Evolutionary conservation across 2,113 vertebrate genomes (phyloP), one percentile per base, ranked within the genome.

Genomic region (Etheostoma spectabile): DNA sequence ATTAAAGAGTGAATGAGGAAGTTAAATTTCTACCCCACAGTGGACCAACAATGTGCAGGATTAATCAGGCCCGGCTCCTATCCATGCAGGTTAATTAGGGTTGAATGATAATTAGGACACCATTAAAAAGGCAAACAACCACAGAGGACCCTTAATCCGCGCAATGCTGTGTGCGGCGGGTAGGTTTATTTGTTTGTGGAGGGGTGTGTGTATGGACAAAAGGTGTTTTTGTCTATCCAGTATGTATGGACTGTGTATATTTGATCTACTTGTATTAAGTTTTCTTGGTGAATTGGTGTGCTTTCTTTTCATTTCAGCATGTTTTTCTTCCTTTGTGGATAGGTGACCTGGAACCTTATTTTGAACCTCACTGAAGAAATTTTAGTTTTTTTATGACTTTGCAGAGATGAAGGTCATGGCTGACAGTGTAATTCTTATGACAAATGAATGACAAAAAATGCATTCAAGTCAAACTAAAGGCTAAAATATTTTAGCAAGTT

Each of bases 41-140:
- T 76, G 83, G 88, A 79, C 88, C 91, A 74, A 90, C 88, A 92
- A 86, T 90, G 86, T 83, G 76, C 83, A 74, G 88, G 81, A 90
- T 90, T 93, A 93, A 93, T 93, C 87, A 87, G 84, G 85, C 84
- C 80, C 53, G 65, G 86, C 80, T 89, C 85, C 89, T 90, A 91
- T 93, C 90, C 87, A 72, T 42, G 85, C 86, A 92, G 90, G 93
- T 94, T 94, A 94, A 95, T 95, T 93, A 94, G 92, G 94, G 94
- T 94, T 94, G 93, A 94, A 93, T 93, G 91, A 92, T 94, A 94
- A 94, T 94, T 94, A 94, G 93, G 91, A 91, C 89, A 76, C 87
- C 78, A 85, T 93, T 94, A 89, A 87, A 93, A 93, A 92, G 83
- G 88, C 88, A 92, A 87, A 91, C 93, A 93, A 79, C 82, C 89